Percentiles rank a stretch among this genome's conserved stretches.
phyloP scores from a whole-genome alignment of 2,888 invertebrate species.

The Theodoxus fluviatilis region DNA sequence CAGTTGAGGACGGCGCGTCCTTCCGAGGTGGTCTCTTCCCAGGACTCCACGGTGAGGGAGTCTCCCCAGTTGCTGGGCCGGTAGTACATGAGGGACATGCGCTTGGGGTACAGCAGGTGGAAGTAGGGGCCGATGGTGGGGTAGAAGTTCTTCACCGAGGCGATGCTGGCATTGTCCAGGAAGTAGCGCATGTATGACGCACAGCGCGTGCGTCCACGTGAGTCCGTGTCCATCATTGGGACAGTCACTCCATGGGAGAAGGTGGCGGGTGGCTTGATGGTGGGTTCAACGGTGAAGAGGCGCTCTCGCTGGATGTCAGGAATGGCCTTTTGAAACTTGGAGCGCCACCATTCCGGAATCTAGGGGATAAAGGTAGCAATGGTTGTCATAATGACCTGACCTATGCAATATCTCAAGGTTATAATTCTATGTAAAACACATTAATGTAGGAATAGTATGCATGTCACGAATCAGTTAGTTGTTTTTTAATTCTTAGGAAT shows the following conservation, averaged over 20 bases:
- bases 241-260: constrained; percentile 38
- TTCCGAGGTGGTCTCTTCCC: too few relatives aligned
- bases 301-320: constrained; percentile 20
- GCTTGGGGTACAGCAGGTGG: constrained; percentile 43
- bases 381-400: too few relatives aligned
- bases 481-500: too few relatives aligned
- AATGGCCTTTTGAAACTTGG: constrained; percentile 35
- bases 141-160: constrained; percentile 38
- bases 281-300: constrained; percentile 31
- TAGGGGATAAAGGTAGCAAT: too few relatives aligned
- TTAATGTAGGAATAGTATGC: too few relatives aligned
- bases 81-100: constrained; percentile 42
- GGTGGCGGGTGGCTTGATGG: constrained; percentile 30
- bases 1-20: too few relatives aligned
- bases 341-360: constrained; percentile 56
- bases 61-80: constrained; percentile 46
- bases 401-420: too few relatives aligned
- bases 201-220: constrained; percentile 41
- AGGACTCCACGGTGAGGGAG: constrained; percentile 39
- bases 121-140: constrained; percentile 41
- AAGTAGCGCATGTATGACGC: constrained; percentile 48
- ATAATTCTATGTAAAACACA: too few relatives aligned
- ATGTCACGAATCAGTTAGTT: too few relatives aligned
- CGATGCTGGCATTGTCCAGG: constrained; percentile 46
- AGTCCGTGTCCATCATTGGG: constrained; percentile 45